These are phyloP conservation scores for Meles meles DNA, from an alignment of 2,113 vertebrate genomes.

Conservation along the genomic window DNA sequence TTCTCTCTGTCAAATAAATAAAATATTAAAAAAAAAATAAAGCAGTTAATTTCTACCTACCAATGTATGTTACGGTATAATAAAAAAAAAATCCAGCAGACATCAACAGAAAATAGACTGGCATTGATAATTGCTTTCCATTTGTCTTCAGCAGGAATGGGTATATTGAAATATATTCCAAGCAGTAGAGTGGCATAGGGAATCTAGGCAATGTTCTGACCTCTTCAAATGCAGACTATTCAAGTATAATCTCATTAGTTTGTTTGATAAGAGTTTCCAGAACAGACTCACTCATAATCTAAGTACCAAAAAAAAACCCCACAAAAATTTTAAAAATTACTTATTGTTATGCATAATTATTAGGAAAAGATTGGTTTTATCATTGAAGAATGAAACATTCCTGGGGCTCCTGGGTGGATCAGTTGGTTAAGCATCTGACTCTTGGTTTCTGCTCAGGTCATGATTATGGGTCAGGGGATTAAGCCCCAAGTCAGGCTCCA, in stretches of 20 bases:
- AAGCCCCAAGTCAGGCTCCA: background rate
- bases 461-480: background rate
- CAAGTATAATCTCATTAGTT: background rate
- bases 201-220: background rate
- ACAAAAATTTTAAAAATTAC: background rate
- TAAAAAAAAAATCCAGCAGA: background rate
- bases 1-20: too few species aligned
- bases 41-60: background rate
- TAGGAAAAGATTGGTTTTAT: slow-evolving; percentile 1
- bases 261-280: slow-evolving; percentile 37
- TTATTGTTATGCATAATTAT: background rate
- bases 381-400: background rate
- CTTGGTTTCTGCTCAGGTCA: background rate
- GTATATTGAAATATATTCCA: background rate
- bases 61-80: background rate
- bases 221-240: background rate
- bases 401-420: background rate
- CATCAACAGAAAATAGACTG: background rate
- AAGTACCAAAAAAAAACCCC: background rate
- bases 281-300: background rate
- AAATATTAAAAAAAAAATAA: too few species aligned
- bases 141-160: background rate
- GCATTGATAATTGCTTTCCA: background rate
- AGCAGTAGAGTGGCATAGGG: background rate
- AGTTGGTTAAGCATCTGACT: too few species aligned